Base-by-base conservation (phyloP, 2,113 vertebrate species). In the Actinemys pallida region DNA sequence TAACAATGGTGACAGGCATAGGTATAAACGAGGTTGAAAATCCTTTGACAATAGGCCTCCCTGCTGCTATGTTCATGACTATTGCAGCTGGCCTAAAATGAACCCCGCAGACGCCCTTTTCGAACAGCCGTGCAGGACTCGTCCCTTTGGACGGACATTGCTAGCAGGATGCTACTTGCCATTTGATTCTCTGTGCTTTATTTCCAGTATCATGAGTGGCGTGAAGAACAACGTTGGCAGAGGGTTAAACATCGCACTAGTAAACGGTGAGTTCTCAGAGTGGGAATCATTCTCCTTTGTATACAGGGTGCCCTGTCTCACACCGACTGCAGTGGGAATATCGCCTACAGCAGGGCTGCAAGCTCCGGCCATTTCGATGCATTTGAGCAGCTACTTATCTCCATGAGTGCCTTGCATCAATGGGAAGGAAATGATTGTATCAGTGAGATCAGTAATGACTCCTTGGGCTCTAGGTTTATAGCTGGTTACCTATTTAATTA, bases 191-290 rank as follows among this genome's bases (percentile, higher is more conserved):
- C 65, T 47, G 69, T 54, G 50, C 93, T 88, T 97, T 49, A 84
- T 47, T 96, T 76, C 53, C 97, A 99, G 99, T 16, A 89, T 99
- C 90, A 99, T 99, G 99, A 99, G 99, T 92, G 93, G 93, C 0
- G 87, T 98, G 88, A 94, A 97, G 86, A 99, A 99, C 94, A 99
- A 99, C 5, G 84, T 99, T 53, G 99, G 98, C 93, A 96, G 96
- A 93, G 99, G 99, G 39, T 96, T 99, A 86, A 99, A 99, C 93
- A 97, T 99, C 2, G 99, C 97, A 0, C 91, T 99, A 83, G 93
- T 99, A 81, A 98, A 99, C 0, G 98, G 99, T 99, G 96, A 98
- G 99, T 98, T 1, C 0, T 42, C 42, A 0, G 11, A 84, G 8
- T 42, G 27, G 5, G 24, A 13, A 35, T 49, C 65, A 47, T 1